Base-by-base conservation (phyloP, 2,113 vertebrate species). In the Pithys albifrons region DNA sequence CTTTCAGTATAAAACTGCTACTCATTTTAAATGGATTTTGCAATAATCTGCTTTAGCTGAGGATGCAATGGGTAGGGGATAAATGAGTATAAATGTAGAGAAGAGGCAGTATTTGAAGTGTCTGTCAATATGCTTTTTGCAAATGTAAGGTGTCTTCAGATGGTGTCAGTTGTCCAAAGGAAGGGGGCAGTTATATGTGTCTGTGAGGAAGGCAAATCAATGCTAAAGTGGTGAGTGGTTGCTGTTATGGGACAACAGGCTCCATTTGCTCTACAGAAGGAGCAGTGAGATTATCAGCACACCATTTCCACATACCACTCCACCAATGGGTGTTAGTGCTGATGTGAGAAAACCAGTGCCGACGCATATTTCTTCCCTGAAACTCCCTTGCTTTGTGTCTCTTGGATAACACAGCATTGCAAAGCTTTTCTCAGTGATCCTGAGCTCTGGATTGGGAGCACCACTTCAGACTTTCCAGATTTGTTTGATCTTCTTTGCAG, bases 1-100 rank as follows among this genome's bases (percentile, higher is more conserved):
- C 91, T 96, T 97, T 94, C 94, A 90, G 54, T n/a, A 88, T 89
- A 96, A 94, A 96, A 90, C 75, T 70, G 76, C 84, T 85, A n/a
- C 82, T 57, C 37, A 94, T 96, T 97, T 92, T 4, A 89, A 96
- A 96, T 77, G 46, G 92, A 85, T 91, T 97, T 94, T 86, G 41
- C 49, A 93, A 93, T 85, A 78, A 85, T 77, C 81, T 83, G 55
- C 79, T 89, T 94, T 85, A 91, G 74, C 77, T 88, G 74, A 96
- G 39, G 35, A 71, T 51, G 52, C 69, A 78, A 23, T 5, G 43
- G 46, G 39, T 25, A 75, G 64, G 35, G 46, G 7, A 37, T 74
- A 75, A 90, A 71, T 33, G 29, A 75, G 14, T 48, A 67, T 24
- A 71, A 91, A 92, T n/a, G 28, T 48, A 85, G 64, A 22, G 54